Evolutionary conservation across 30 jellyfish, hydroid and myxozoan species (phyloP).

Genomic region (Hydractinia echinata): DNA sequence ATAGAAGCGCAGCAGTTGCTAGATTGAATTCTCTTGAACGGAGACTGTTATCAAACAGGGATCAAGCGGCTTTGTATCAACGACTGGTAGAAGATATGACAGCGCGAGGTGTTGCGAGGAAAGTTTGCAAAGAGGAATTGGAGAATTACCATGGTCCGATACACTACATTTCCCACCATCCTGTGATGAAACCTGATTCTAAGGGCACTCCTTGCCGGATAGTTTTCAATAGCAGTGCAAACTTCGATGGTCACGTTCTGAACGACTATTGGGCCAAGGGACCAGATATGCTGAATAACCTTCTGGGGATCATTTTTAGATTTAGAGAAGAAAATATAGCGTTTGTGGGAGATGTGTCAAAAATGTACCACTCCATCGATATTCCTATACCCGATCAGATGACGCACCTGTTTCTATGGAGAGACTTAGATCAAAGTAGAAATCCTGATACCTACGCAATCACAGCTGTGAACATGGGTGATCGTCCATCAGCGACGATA

Average conservation of each 20-base stretch:
- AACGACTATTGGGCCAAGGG: conserved; percentile 8
- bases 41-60: background rate
- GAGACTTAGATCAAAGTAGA: background rate
- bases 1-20: background rate
- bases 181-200: conserved; percentile 8
- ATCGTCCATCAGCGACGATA: background rate
- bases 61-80: conserved; percentile 22
- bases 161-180: conserved; percentile 31
- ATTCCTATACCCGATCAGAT: background rate
- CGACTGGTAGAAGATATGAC: background rate
- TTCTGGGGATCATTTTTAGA: background rate
- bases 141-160: too few relatives aligned
- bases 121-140: conserved; percentile 1
- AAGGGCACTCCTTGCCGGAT: conserved; percentile 16
- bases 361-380: background rate
- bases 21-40: conserved; percentile 26
- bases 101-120: conserved; percentile 14
- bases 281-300: background rate
- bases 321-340: background rate
- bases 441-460: too few relatives aligned
- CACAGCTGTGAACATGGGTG: background rate
- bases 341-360: background rate
- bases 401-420: conserved; percentile 2
- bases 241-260: background rate
- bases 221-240: background rate